These are phyloP conservation scores for Hemicordylus capensis DNA, from an alignment of 2,113 vertebrate species.

Conservation along the genomic window DNA sequence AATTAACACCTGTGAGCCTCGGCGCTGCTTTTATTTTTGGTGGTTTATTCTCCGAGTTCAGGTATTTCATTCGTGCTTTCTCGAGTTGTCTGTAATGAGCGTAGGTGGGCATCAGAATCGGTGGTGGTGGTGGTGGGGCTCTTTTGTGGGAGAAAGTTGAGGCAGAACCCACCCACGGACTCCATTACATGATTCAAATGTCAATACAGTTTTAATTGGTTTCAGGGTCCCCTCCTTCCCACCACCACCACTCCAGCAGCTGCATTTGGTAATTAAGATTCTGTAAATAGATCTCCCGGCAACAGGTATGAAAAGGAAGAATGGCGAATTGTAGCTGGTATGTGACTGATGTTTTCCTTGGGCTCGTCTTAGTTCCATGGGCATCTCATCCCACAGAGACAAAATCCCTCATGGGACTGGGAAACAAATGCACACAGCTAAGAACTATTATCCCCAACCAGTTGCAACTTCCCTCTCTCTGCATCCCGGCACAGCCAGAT, in stretches of 20 bases:
- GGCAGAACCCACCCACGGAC: conserved; percentile 66
- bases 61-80: conserved; percentile 48
- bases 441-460: accelerated
- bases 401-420: not conserved
- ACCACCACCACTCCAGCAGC: conserved; percentile 24
- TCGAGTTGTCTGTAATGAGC: conserved; percentile 51
- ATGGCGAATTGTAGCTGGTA: conserved; percentile 59
- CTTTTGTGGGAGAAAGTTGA: conserved; percentile 50
- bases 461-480: not conserved
- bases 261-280: conserved; percentile 67
- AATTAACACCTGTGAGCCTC: conserved; percentile 4
- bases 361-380: conserved; percentile 48
- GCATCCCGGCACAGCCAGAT: accelerated
- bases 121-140: conserved; percentile 18
- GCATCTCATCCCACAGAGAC: not conserved
- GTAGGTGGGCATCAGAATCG: conserved; percentile 56
- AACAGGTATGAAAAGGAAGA: conserved; percentile 63
- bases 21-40: not conserved
- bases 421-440: accelerated
- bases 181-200: conserved; percentile 71
- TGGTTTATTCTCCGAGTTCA: conserved; percentile 21
- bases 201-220: conserved; percentile 74
- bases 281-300: conserved; percentile 74
- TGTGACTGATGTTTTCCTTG: not conserved
- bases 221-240: conserved; percentile 29